Conservation (phyloP, 2,113 vertebrate species). For the Saguinus midas region DNA sequence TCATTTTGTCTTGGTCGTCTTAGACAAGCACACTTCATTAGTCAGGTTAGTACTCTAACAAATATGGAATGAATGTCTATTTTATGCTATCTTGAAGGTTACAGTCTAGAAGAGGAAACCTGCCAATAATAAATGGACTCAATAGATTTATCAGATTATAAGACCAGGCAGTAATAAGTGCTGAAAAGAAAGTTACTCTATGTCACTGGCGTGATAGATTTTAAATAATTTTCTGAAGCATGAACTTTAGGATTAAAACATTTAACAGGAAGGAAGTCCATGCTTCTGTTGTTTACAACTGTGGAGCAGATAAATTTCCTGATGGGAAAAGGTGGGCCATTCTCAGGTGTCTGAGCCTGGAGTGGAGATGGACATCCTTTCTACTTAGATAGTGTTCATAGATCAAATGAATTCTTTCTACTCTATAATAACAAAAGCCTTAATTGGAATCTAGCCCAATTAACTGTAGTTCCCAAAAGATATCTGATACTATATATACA, state of each 20-base stretch:
- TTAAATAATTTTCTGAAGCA: background rate
- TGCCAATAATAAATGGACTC: background rate
- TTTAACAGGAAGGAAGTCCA: background rate
- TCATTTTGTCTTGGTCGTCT: conserved; percentile 11
- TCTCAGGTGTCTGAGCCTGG: background rate
- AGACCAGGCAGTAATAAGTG: background rate
- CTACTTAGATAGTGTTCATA: background rate
- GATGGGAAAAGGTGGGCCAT: background rate
- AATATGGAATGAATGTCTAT: background rate
- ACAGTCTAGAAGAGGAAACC: background rate
- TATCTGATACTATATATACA: background rate
- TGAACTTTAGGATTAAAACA: background rate
- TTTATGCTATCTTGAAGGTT: background rate
- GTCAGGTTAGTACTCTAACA: background rate
- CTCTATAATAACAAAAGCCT: background rate
- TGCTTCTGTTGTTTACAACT: background rate
- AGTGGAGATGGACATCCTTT: background rate
- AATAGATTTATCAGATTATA: background rate
- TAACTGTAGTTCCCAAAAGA: background rate
- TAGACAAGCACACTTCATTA: background rate
- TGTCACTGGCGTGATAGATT: background rate
- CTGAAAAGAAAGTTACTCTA: background rate
- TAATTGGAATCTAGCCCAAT: background rate
- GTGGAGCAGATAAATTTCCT: background rate
- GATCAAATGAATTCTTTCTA: background rate